These are phyloP conservation scores for Lampris megalopsis DNA, from an alignment of 2,113 vertebrate genomes.

Conservation along the genomic window DNA sequence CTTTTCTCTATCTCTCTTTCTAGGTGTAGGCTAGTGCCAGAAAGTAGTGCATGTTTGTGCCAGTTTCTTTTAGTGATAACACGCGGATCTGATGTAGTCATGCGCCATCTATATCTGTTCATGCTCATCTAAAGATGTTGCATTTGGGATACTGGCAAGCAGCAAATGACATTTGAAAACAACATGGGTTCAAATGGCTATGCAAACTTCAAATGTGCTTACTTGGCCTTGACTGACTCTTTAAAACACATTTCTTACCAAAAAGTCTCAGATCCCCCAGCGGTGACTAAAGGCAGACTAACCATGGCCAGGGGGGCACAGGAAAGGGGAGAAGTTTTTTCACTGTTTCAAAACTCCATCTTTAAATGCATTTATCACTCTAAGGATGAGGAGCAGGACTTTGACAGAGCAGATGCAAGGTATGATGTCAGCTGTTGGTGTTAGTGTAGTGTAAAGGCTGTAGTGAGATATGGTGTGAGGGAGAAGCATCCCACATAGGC, in stretches of 20 bases:
- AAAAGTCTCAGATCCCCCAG: constrained; percentile 13
- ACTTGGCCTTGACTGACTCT: constrained; percentile 16
- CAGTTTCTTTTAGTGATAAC: constrained; percentile 38
- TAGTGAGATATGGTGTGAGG: neutral
- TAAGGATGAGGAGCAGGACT: constrained; percentile 54
- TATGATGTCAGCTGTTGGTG: neutral
- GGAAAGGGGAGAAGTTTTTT: neutral
- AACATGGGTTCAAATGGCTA: constrained; percentile 18
- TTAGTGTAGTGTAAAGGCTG: neutral
- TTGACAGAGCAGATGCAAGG: constrained; percentile 17
- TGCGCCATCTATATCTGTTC: constrained; percentile 12
- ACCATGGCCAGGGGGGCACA: neutral
- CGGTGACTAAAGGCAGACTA: neutral
- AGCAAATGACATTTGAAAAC: constrained; percentile 49
- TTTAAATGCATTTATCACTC: constrained; percentile 69
- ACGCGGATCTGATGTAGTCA: constrained; percentile 34
- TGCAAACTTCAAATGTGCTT: constrained; percentile 17
- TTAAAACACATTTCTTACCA: constrained; percentile 27
- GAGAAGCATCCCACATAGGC: constrained; percentile 10
- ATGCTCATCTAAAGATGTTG: constrained; percentile 13
- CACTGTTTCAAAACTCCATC: constrained; percentile 60
- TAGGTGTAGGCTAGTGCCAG: constrained; percentile 27
- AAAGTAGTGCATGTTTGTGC: constrained; percentile 33
- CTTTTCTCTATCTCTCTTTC: constrained; percentile 28
- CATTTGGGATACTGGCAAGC: constrained; percentile 20